phyloP scores from a whole-genome alignment of 2,888 invertebrate genomes.

The Aleiodes alternator region DNA sequence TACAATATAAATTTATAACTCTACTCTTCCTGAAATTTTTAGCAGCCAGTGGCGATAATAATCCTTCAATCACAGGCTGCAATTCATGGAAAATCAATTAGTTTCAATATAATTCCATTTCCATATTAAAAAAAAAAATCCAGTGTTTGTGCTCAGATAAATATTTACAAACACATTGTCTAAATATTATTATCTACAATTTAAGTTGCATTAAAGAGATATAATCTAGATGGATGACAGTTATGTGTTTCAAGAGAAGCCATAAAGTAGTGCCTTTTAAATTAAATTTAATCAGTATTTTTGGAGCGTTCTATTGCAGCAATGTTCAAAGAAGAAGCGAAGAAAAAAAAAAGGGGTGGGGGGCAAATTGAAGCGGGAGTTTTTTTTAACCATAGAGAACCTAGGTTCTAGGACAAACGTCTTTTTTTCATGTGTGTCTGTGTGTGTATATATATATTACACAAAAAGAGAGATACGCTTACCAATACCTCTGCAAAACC shows the following conservation, averaged over 20 bases:
- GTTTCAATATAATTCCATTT: too few species aligned
- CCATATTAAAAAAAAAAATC: background rate
- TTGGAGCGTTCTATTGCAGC: too few species aligned
- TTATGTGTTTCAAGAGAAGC: background rate
- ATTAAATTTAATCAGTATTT: too few species aligned
- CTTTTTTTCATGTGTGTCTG: too few species aligned
- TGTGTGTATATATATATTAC: too few species aligned
- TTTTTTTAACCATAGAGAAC: too few species aligned
- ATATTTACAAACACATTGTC: slow-evolving; percentile 12
- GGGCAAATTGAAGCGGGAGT: too few species aligned
- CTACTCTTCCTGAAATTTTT: background rate
- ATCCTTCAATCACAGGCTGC: slow-evolving; percentile 8
- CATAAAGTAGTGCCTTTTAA: too few species aligned
- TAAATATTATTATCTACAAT: background rate
- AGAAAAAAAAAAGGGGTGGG: too few species aligned
- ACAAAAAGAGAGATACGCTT: background rate
- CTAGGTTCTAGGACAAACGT: too few species aligned
- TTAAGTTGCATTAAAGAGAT: background rate
- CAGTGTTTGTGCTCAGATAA: slow-evolving; percentile 1
- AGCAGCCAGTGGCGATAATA: slow-evolving; percentile 23
- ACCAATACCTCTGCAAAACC: background rate
- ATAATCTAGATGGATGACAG: background rate
- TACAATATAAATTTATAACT: background rate
- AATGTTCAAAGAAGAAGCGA: too few species aligned
- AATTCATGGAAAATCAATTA: background rate